These are phyloP conservation scores for Tenthredo distinguenda DNA, from an alignment of 2,888 invertebrate species.

Conservation along the genomic window DNA sequence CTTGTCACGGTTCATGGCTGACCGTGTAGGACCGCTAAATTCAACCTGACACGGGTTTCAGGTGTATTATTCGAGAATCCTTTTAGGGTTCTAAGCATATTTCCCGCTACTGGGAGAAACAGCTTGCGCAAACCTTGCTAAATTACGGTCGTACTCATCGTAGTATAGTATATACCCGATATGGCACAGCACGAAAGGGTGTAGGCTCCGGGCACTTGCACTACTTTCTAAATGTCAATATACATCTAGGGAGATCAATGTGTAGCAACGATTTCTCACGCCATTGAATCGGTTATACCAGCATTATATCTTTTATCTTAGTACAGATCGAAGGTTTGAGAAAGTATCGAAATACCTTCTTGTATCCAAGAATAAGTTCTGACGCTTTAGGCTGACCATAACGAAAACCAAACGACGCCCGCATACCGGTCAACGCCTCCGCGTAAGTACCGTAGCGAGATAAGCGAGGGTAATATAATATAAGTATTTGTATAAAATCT, in stretches of 20 bases:
- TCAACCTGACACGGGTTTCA: constrained; percentile 6
- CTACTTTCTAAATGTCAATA: constrained; percentile 24
- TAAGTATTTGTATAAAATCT: constrained; percentile 46
- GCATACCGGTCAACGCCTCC: constrained; percentile 34
- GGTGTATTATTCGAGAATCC: constrained; percentile 24
- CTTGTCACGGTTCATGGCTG: constrained; percentile 4
- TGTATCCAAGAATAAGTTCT: constrained; percentile 3
- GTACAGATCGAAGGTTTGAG: background rate
- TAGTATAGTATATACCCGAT: background rate
- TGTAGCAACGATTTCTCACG: background rate
- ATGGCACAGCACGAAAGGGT: constrained; percentile 1
- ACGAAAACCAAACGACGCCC: constrained; percentile 21
- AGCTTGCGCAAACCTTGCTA: background rate
- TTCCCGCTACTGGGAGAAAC: background rate
- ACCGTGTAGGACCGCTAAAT: constrained; percentile 21
- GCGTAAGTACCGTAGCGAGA: constrained; percentile 22
- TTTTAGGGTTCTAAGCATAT: constrained; percentile 13
- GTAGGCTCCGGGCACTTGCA: background rate
- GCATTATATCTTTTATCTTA: background rate
- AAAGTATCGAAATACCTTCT: constrained; percentile 20
- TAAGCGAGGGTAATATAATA: constrained; percentile 22
- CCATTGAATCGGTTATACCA: background rate
- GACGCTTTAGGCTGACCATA: constrained; percentile 12
- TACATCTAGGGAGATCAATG: constrained; percentile 13
- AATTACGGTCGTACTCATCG: background rate